phyloP scores from a whole-genome alignment of 2,797 vertebrate species.

The Intellagama lesueurii region DNA sequence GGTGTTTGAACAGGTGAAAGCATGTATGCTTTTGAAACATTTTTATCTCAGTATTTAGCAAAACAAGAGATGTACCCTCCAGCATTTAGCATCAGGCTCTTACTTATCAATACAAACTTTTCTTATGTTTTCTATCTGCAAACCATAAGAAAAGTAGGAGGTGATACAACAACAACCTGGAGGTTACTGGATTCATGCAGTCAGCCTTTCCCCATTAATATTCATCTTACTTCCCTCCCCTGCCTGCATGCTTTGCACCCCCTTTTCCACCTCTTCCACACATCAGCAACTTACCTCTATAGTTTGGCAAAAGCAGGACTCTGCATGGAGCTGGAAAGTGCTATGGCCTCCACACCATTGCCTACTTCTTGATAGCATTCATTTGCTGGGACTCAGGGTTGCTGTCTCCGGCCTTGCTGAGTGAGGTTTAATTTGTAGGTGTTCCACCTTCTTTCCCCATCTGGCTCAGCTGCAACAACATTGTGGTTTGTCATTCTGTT shows the following conservation, averaged over 20 bases:
- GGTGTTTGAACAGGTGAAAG: neutral
- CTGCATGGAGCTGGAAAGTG: constrained; percentile 3
- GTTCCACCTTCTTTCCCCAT: neutral
- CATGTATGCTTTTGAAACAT: neutral
- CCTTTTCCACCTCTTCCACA: neutral
- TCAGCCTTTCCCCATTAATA: constrained; percentile 23
- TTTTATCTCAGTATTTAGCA: neutral
- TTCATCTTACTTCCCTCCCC: neutral
- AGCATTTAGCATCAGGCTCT: neutral
- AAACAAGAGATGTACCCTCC: neutral
- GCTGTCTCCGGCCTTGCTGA: neutral
- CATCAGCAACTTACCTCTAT: constrained; percentile 3
- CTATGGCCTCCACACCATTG: neutral
- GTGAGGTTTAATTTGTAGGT: neutral
- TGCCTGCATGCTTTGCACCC: constrained; percentile 12
- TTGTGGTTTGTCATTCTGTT: neutral
- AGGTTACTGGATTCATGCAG: neutral
- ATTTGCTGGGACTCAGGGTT: neutral
- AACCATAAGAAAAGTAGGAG: neutral
- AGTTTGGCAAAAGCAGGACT: neutral
- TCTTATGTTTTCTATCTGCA: constrained; percentile 14
- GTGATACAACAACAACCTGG: neutral
- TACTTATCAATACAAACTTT: neutral
- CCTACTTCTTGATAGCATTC: neutral
- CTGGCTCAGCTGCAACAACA: neutral